Evolutionary conservation across 2,888 invertebrate genomes (phyloP).

Genomic region (Trichogramma dendrolimi): DNA sequence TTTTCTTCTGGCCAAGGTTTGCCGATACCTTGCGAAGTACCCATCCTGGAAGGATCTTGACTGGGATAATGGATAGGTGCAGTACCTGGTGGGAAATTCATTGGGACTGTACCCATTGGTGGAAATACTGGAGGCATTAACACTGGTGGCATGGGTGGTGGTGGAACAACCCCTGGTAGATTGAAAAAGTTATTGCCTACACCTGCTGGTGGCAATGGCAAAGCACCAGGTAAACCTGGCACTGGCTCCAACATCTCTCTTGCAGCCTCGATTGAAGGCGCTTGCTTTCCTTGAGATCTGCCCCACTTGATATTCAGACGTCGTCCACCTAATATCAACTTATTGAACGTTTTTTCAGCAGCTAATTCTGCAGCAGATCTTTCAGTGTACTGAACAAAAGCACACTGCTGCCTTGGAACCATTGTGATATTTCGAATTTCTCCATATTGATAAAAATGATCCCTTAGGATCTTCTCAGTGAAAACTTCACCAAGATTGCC

Average conservation of each 20-base stretch:
- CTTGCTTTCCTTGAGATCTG: slow-evolving; percentile 79
- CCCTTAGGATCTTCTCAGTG: slow-evolving; percentile 85
- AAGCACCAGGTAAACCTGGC: slow-evolving; percentile 71
- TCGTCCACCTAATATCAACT: slow-evolving; percentile 78
- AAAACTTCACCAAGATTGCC: slow-evolving; percentile 88
- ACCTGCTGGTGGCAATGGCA: slow-evolving; percentile 63
- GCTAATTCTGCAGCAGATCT: slow-evolving; percentile 88
- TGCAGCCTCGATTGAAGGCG: slow-evolving; percentile 52
- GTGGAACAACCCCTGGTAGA: slow-evolving; percentile 53
- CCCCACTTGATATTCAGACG: slow-evolving; percentile 98
- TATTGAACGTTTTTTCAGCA: slow-evolving; percentile 93
- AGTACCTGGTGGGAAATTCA: slow-evolving; percentile 55
- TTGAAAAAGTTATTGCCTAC: slow-evolving; percentile 69
- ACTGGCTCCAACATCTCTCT: slow-evolving; percentile 67
- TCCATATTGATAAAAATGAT: slow-evolving; percentile 98
- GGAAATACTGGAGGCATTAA: slow-evolving; percentile 52
- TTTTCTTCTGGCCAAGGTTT: slow-evolving; percentile 50
- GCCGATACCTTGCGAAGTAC: slow-evolving; percentile 58
- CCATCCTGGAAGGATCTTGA: slow-evolving; percentile 92
- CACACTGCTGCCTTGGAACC: slow-evolving; percentile 90
- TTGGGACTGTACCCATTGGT: slow-evolving; percentile 51
- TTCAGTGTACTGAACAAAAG: slow-evolving; percentile 93
- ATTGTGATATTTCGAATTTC: slow-evolving; percentile 92
- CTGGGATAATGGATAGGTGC: slow-evolving; percentile 86
- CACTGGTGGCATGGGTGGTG: slow-evolving; percentile 52